Evolutionary conservation across 2,797 vertebrate genomes (phyloP).

Genomic region (Muscicapa striata): DNA sequence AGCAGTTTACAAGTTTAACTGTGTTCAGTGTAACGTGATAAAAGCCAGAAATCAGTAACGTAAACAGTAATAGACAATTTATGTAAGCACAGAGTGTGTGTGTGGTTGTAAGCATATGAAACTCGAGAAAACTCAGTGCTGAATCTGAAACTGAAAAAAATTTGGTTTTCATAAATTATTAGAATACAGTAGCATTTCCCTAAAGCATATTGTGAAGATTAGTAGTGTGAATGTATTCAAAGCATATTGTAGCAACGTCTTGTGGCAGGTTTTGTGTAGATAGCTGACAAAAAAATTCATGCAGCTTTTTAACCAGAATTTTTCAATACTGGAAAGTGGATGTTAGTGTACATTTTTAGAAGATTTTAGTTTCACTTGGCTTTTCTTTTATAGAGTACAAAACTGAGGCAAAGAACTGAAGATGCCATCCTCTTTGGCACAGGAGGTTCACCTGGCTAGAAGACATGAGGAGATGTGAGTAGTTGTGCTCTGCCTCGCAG

Average conservation of each 20-base stretch:
- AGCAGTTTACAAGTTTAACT: not conserved
- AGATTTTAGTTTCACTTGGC: slow-evolving; percentile 27
- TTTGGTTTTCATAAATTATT: not conserved
- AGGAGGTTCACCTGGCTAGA: slow-evolving; percentile 78
- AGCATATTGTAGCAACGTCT: not conserved
- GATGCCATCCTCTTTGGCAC: slow-evolving; percentile 72
- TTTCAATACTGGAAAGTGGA: not conserved
- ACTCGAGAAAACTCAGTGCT: not conserved
- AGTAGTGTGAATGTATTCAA: not conserved
- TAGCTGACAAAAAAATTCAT: not conserved
- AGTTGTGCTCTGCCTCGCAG: not conserved
- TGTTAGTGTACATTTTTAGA: not conserved
- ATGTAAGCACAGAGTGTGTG: not conserved
- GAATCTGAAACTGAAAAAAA: not conserved
- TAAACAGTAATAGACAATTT: not conserved
- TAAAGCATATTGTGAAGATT: not conserved
- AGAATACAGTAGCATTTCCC: not conserved
- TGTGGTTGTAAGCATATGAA: not conserved
- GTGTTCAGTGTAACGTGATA: accelerated
- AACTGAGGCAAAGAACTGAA: not conserved
- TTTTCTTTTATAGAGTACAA: slow-evolving; percentile 42
- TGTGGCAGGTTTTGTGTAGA: not conserved
- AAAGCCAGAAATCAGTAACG: not conserved
- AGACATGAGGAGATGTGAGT: slow-evolving; percentile 88
- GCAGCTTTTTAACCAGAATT: not conserved